phyloP scores from a whole-genome alignment of 2,888 invertebrate genomes.

The Mellilla xanthometata region DNA sequence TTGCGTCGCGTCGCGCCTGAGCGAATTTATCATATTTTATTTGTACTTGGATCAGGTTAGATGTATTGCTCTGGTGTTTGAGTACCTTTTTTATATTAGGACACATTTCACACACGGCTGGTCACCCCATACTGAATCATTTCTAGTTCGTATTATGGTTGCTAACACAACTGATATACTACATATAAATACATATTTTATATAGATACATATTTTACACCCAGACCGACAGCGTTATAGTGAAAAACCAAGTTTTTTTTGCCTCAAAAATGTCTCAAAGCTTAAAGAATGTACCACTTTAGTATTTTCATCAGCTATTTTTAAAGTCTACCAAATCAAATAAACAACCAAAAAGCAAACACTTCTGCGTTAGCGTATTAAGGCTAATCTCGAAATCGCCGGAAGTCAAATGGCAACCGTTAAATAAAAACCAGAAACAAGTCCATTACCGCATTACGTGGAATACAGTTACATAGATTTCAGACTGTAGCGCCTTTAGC shows the following conservation, averaged over 20 bases:
- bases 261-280: no score
- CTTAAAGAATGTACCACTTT: no score
- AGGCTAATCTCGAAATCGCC: slow-evolving; percentile 40
- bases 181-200: no score
- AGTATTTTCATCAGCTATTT: no score
- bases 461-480: slow-evolving; percentile 9
- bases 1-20: slow-evolving; percentile 36
- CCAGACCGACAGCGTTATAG: no score
- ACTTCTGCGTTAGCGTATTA: slow-evolving; percentile 36
- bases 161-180: no score
- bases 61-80: background rate
- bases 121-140: no score
- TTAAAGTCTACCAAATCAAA: slow-evolving; percentile 9
- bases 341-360: slow-evolving; percentile 37
- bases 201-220: no score
- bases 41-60: background rate
- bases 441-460: slow-evolving; percentile 45
- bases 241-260: no score
- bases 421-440: slow-evolving; percentile 56
- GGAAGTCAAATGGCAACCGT: slow-evolving; percentile 52
- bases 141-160: no score
- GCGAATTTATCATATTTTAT: slow-evolving; percentile 46
- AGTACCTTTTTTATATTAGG: no score
- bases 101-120: no score
- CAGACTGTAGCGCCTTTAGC: background rate